phyloP scores from a whole-genome alignment of 2,888 invertebrate genomes.

The Amphipoea lucens region DNA sequence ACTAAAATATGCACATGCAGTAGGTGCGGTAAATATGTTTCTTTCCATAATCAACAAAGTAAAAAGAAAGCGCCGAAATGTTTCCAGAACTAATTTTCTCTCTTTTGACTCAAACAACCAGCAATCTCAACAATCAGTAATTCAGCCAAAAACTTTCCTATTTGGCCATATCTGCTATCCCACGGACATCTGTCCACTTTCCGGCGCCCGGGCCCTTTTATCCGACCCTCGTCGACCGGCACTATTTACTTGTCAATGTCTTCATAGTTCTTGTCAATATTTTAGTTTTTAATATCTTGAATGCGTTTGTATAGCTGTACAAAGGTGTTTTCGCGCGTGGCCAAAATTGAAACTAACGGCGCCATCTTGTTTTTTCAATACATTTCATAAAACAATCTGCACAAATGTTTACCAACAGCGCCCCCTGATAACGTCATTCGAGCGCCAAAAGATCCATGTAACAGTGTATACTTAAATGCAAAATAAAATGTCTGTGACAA shows the following conservation, averaged over 20 bases:
- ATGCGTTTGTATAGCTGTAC: neutral
- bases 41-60: neutral
- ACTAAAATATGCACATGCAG: neutral
- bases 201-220: slow-evolving; percentile 77
- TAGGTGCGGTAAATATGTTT: neutral
- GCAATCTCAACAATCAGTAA: slow-evolving; percentile 51
- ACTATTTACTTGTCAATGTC: slow-evolving; percentile 85
- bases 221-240: slow-evolving; percentile 80
- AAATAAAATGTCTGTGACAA: neutral
- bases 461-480: neutral
- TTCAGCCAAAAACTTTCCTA: slow-evolving; percentile 71
- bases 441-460: neutral
- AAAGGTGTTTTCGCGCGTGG: neutral
- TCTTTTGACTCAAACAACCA: neutral
- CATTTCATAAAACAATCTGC: too few relatives aligned
- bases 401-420: neutral
- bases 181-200: slow-evolving; percentile 82
- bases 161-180: slow-evolving; percentile 81
- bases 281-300: slow-evolving; percentile 70
- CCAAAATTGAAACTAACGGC: neutral
- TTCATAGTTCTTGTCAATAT: slow-evolving; percentile 81
- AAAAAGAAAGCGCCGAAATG: neutral
- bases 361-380: neutral
- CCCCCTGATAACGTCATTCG: neutral
- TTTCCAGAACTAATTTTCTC: neutral